Percentiles rank a stretch among this genome's conserved stretches.
Conservation (phyloP, 2,797 vertebrate genomes). For the Enteromius treurensis region DNA sequence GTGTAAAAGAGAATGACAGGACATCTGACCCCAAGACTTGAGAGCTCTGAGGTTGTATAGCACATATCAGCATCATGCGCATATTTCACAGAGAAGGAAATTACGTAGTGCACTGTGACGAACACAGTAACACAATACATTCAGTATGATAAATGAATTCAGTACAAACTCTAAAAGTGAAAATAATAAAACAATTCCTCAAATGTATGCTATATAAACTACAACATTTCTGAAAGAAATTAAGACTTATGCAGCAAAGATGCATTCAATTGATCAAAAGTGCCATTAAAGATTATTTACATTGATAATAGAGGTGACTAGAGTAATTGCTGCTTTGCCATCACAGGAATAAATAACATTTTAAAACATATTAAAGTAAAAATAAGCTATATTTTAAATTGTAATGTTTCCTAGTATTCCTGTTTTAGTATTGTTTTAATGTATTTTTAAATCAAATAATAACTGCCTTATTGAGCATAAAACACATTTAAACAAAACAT, state of each 20-base stretch:
- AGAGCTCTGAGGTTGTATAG: neutral
- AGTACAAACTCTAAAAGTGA: neutral
- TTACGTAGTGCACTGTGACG: neutral
- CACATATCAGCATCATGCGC: neutral
- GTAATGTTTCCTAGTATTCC: neutral
- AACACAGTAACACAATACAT: neutral
- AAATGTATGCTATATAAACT: neutral
- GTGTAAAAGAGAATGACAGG: neutral
- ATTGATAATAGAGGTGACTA: neutral
- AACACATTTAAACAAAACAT: neutral
- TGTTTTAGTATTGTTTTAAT: neutral
- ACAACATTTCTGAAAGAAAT: neutral
- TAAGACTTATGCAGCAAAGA: neutral
- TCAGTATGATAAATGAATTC: neutral
- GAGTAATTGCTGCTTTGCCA: neutral
- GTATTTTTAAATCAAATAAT: neutral
- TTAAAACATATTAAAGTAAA: neutral
- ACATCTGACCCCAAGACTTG: neutral
- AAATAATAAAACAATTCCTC: neutral
- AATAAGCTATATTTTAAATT: neutral
- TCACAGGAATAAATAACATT: neutral
- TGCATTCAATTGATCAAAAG: neutral
- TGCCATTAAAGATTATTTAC: neutral
- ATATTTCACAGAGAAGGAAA: neutral
- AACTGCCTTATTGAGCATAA: neutral